Conservation (phyloP, 2,113 vertebrate species). For the Erpornis zantholeuca region DNA sequence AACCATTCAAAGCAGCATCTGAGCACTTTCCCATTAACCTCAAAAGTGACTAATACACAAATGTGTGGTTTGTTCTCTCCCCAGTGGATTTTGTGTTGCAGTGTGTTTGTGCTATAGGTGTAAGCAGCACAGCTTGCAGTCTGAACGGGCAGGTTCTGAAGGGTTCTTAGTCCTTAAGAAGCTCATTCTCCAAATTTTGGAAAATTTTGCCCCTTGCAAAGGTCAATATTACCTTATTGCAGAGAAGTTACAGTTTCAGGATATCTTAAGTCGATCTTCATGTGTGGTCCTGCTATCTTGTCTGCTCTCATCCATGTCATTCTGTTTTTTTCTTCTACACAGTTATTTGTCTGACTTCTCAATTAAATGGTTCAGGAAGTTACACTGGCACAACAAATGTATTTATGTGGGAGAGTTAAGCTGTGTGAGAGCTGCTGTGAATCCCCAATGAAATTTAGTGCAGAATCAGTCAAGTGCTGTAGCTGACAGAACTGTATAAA, state of each 20-base stretch:
- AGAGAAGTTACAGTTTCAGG: neutral
- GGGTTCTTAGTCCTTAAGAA: neutral
- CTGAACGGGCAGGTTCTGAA: neutral
- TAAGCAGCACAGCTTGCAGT: neutral
- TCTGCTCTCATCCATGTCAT: neutral
- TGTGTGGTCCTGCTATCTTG: neutral
- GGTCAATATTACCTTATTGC: neutral
- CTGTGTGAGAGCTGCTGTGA: too few species aligned
- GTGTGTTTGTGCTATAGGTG: neutral
- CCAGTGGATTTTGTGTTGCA: neutral
- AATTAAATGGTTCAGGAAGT: neutral
- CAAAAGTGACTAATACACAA: neutral
- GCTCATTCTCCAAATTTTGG: neutral
- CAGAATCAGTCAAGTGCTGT: neutral
- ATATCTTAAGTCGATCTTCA: neutral
- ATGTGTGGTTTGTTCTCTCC: neutral
- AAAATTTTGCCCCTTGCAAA: neutral
- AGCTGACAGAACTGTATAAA: neutral
- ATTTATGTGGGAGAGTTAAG: neutral
- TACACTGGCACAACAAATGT: neutral
- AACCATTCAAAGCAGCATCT: neutral
- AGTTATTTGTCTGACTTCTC: neutral
- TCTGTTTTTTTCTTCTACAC: neutral
- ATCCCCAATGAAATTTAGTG: neutral
- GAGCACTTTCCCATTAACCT: constrained; percentile 37